Percentiles rank a stretch among this genome's conserved stretches.
phyloP scores from a whole-genome alignment of 2,888 invertebrate genomes.

The Ennomos quercinarius region DNA sequence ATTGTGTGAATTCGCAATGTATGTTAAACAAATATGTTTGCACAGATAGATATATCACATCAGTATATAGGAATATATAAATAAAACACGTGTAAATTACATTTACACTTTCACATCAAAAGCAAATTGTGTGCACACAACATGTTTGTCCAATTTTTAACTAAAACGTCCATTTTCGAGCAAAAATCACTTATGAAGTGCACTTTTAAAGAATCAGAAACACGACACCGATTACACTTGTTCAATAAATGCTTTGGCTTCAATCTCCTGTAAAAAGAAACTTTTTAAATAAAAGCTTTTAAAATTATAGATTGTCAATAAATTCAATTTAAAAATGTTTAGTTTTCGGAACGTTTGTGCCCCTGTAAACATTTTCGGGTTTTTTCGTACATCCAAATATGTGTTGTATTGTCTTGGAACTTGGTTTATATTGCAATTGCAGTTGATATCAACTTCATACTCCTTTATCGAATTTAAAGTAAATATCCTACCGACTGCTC shows the following conservation, averaged over 20 bases:
- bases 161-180: too few relatives aligned
- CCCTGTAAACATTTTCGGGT: slow-evolving; percentile 1
- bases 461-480: too few relatives aligned
- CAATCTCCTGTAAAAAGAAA: slow-evolving; percentile 13
- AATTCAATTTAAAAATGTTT: slow-evolving; percentile 4
- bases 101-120: too few relatives aligned
- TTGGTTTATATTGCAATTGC: slow-evolving; percentile 5
- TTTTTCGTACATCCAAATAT: slow-evolving; percentile 14
- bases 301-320: slow-evolving; percentile 3
- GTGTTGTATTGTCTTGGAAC: slow-evolving; percentile 27
- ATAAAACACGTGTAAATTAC: too few relatives aligned
- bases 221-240: slow-evolving; percentile 15
- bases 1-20: too few relatives aligned
- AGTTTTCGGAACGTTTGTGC: slow-evolving; percentile 14
- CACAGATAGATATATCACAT: too few relatives aligned
- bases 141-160: too few relatives aligned
- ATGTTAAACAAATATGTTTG: too few relatives aligned
- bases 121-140: too few relatives aligned
- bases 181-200: background rate
- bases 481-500: slow-evolving; percentile 6
- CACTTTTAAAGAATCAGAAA: background rate
- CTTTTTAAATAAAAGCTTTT: slow-evolving; percentile 5
- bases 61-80: too few relatives aligned
- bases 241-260: slow-evolving; percentile 36
- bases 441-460: slow-evolving; percentile 11